Base-by-base conservation (phyloP, 2,113 vertebrate genomes). In the Smithornis capensis region DNA sequence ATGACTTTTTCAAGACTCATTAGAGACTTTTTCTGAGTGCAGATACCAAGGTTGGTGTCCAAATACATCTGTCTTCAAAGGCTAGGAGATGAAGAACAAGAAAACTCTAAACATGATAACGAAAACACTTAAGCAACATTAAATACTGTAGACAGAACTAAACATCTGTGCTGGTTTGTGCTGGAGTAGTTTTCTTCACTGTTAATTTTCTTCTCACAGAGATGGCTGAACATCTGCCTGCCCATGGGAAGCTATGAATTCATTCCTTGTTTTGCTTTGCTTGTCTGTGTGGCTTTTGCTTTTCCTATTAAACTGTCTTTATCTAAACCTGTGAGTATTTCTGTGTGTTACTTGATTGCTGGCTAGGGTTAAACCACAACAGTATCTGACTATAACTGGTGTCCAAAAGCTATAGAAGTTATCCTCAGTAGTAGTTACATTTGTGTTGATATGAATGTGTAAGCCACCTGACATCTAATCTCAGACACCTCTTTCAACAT, bases 351-450 rank as follows among this genome's bases (percentile, higher is more conserved):
- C 44, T 18, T 38, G 37, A 19, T 9, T 45, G 9, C 52, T 74
- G 19, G 23, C 28, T 45, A 28, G 13, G 7, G 23, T 60, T 38
- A 12, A 59, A n/a, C 12, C 28, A 28, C 2, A 4, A 45, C 8
- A 76, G 10, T 18, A 27, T 37, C 28, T 52, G 42, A 19, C n/a
- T 45, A 19, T 21, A 80, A 59, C 6, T 60, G 6, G 42, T 22
- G 14, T 31, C 52, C 12, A 45, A 83, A 91, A 49, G 21, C 18
- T 42, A 81, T 29, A 35, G 33, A 74, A 89, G 4, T 8, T 45
- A 2, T 50, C 1, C 14, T 77, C 25, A 14, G 10, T 31, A 5
- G 0, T 28, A 65, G 22, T 56, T 73, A 38, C 1, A 7, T 68
- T 88, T 70, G 18, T 37, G 25, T 73, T 24, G 17, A 16, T 52